phyloP scores from a whole-genome alignment of 2,888 invertebrate genomes.

The Parnassius smintheus region DNA sequence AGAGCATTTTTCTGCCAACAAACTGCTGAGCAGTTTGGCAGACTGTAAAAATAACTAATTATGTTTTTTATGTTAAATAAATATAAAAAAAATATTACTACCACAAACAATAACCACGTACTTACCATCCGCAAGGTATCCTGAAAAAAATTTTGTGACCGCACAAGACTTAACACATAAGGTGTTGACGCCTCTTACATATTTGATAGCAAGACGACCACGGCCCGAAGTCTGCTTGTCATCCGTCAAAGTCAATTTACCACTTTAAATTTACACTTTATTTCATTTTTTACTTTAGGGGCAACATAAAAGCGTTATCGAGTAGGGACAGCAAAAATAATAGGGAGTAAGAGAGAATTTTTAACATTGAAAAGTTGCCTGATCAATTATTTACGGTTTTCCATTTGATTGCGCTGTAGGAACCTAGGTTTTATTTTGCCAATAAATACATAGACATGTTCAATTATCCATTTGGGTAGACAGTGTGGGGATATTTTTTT shows the following conservation, averaged over 20 bases:
- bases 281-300: slow-evolving; percentile 56
- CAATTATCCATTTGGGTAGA: slow-evolving; percentile 7
- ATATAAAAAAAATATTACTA: too few relatives aligned
- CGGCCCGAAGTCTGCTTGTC: slow-evolving; percentile 60
- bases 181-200: slow-evolving; percentile 62
- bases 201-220: slow-evolving; percentile 66
- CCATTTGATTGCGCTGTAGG: slow-evolving; percentile 43
- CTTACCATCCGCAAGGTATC: too few relatives aligned
- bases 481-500: background rate
- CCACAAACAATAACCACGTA: too few relatives aligned
- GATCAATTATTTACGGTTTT: slow-evolving; percentile 59
- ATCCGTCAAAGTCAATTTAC: slow-evolving; percentile 77
- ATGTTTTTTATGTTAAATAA: too few relatives aligned
- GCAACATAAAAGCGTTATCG: slow-evolving; percentile 72
- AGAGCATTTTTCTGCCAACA: too few relatives aligned
- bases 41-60: too few relatives aligned
- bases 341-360: slow-evolving; percentile 53
- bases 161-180: slow-evolving; percentile 12
- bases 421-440: slow-evolving; percentile 27
- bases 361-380: slow-evolving; percentile 68
- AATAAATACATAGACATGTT: slow-evolving; percentile 22
- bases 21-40: too few relatives aligned
- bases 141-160: background rate
- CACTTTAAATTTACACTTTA: slow-evolving; percentile 74
- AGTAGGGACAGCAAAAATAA: slow-evolving; percentile 65